Evolutionary conservation across 2,113 vertebrate genomes (phyloP), one percentile per base, ranked within the genome.

Genomic region (Gobio gobio): DNA sequence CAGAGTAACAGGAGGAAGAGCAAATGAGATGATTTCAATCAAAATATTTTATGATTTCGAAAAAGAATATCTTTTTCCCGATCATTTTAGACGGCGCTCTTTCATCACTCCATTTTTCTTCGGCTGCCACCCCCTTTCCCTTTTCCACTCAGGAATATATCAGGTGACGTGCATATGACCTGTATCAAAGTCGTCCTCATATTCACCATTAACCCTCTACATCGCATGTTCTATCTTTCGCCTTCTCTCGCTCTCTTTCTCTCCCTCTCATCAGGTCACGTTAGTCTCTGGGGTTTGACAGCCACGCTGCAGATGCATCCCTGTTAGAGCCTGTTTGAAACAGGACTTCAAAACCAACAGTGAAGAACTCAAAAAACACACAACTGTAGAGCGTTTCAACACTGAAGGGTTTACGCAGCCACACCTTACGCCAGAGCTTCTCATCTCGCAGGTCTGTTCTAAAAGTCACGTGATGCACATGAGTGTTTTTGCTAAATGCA

Each of bases 201-300:
- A 64, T 78, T 78, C 75, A 47, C 66, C 45, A 73, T 86, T 83
- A 87, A 83, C 87, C 85, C 83, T 83, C 78, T 40, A 64, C 47
- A 24, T 33, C 10, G 29, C 68, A 54, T 76, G 74, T 54, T 54
- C 74, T 64, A n/a, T 24, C 22, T 81, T 16, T 72, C 5, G 16
- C 56, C 22, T 61, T 26, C 54, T 5, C 24, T 43, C 20, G 10
- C 24, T 75, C 49, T 75, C 74, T 26, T 45, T n/a, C 56, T 49
- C 45, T 70, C 74, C 4, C 70, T 78, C 83, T 82, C 33, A 83
- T 87, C 83, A 77, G 85, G 74, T 82, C 85, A 86, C 3, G 47
- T 82, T 88, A 84, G 82, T 66, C 74, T 72, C 83, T 73, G 49
- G 56, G 66, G 73, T 66, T 72, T 82, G 87, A 82, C 82, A 78